These are phyloP conservation scores for Glomeris maerens DNA, from an alignment of 1,140 invertebrate species.

Conservation along the genomic window DNA sequence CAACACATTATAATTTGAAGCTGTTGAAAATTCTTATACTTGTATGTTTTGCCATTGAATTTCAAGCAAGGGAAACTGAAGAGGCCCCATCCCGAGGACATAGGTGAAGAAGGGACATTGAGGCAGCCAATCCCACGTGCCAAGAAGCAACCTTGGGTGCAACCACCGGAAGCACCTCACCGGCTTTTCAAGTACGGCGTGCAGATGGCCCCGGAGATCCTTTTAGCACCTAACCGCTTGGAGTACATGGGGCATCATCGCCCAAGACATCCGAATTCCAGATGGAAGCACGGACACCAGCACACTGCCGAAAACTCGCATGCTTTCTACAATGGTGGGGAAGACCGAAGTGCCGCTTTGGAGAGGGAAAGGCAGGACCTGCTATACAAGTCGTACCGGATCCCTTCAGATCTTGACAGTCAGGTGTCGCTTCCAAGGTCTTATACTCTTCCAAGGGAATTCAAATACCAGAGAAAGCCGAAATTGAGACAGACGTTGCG, in stretches of 20 bases:
- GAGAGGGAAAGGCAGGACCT: conserved; percentile 24
- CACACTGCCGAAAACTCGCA: background rate
- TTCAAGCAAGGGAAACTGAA: conserved; percentile 64
- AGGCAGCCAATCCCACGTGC: conserved; percentile 32
- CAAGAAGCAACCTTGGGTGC: conserved; percentile 40
- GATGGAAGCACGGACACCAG: conserved; percentile 23
- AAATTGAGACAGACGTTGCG: conserved; percentile 37
- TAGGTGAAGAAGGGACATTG: conserved; percentile 27
- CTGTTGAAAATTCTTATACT: too few relatives aligned
- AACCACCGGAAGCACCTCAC: conserved; percentile 34
- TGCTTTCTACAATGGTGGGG: background rate
- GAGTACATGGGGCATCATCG: conserved; percentile 24
- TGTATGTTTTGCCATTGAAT: too few relatives aligned
- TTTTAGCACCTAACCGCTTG: conserved; percentile 56
- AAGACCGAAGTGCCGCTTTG: conserved; percentile 1
- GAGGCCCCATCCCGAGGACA: conserved; percentile 33
- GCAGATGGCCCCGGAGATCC: conserved; percentile 49
- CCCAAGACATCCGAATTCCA: conserved; percentile 15
- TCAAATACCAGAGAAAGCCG: conserved; percentile 57
- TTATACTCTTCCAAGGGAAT: conserved; percentile 67
- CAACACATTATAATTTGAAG: too few relatives aligned
- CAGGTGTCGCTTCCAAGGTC: conserved; percentile 63
- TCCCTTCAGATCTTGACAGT: conserved; percentile 55
- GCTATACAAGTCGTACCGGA: conserved; percentile 38
- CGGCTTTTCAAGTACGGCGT: conserved; percentile 23